phyloP scores from a whole-genome alignment of 2,797 vertebrate genomes.

The Hoplostethus mediterraneus region DNA sequence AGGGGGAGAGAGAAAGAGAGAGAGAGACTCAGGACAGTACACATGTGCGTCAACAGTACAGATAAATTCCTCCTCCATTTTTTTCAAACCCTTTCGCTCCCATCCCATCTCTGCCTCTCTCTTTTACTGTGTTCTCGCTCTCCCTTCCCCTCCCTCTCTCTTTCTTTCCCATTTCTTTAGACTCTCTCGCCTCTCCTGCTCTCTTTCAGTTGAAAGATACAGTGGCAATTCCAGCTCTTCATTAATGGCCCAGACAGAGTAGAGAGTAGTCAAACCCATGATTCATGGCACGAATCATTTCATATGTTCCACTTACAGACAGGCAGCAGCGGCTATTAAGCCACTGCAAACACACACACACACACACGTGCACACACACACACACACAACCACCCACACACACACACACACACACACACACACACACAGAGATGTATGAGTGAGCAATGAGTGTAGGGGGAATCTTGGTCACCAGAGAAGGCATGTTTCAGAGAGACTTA shows the following conservation, averaged over 20 bases:
- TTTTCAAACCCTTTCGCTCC: conserved; percentile 28
- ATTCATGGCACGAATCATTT: conserved; percentile 71
- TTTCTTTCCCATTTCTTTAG: conserved; percentile 56
- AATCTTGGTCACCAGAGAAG: conserved; percentile 72
- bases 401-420: conserved; percentile 22
- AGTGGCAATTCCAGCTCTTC: conserved; percentile 64
- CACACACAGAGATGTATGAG: conserved; percentile 53
- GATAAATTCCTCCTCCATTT: conserved; percentile 10
- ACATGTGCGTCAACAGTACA: conserved; percentile 8
- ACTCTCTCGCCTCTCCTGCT: conserved; percentile 28
- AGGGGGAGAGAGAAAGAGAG: neutral
- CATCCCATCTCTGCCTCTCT: conserved; percentile 24
- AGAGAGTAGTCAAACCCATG: conserved; percentile 58
- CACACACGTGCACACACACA: conserved; percentile 38
- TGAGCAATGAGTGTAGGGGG: conserved; percentile 62
- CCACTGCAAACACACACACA: conserved; percentile 51
- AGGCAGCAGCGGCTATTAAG: conserved; percentile 59
- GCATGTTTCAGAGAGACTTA: conserved; percentile 74
- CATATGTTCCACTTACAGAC: conserved; percentile 69
- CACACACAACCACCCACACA: conserved; percentile 38
- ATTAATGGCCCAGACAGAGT: conserved; percentile 61
- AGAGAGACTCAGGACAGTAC: conserved; percentile 3
- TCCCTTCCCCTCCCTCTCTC: conserved; percentile 4
- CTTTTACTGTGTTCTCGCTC: conserved; percentile 9
- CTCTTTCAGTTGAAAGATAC: conserved; percentile 60